Base-by-base conservation (phyloP, 2,113 vertebrate genomes). In the Gavia stellata region DNA sequence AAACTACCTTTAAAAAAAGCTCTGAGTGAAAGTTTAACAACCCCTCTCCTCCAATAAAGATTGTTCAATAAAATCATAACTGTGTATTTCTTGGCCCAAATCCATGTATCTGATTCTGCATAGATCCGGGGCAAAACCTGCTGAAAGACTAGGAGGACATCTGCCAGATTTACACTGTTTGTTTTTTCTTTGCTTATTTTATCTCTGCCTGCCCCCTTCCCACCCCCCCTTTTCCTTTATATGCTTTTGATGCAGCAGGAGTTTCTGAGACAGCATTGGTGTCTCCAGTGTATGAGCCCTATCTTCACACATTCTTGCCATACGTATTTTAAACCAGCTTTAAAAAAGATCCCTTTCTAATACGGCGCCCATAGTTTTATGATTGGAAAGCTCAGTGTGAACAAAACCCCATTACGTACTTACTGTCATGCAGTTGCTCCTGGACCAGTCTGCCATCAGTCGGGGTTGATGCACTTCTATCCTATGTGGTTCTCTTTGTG, bases 1-100 rank as follows among this genome's bases (percentile, higher is more conserved):
- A 62, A 94, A 88, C 36, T 87, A 66, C 45, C 36, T 85, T 85
- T 77, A 42, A 65, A 61, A 88, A 92, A 91, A 78, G 7, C 73
- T 79, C 9, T 42, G 81, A 73, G 44, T 83, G 36, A 40, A 84
- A 79, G 24, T 93, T 96, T 92, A 95, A 63, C 61, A 82, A 80
- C 71, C 63, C 38, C n/a, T 79, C 55, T 94, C 50, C 66, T 89
- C 73, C 89, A 80, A 25, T 94, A 91, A 96, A 87, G n/a, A 52
- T 10, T 42, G 61, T 91, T 95, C 83, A 95, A 16, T 90, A 92
- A 91, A 94, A 88, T 73, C 33, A 40, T 92, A 91, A 85, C 63
- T 78, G 25, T 83, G 75, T 82, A 55, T 91, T 73, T 89, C 59
- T 88, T 96, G 87, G 85, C 88, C 55, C 18, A 23, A 14, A 63